These are phyloP conservation scores for Drosophila chauvacae DNA, from an alignment of 1,140 invertebrate species.

Conservation along the genomic window DNA sequence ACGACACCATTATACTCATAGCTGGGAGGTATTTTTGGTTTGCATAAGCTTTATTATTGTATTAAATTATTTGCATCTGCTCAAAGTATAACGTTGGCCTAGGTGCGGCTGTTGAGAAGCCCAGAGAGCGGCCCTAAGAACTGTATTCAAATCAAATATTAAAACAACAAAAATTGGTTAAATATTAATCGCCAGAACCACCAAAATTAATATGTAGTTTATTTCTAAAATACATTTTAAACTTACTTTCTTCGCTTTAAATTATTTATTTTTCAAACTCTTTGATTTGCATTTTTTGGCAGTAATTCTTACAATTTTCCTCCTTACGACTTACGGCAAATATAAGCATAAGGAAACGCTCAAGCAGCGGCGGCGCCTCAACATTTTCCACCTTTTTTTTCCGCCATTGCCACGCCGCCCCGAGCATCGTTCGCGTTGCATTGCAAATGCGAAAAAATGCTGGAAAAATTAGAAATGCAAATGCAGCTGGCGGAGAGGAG, in stretches of 20 bases:
- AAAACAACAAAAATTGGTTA: background rate
- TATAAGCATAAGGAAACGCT: conserved; percentile 30
- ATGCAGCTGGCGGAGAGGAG: conserved; percentile 41
- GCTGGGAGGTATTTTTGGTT: conserved; percentile 16
- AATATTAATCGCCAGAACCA: background rate
- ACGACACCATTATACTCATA: conserved; percentile 29
- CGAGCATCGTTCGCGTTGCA: conserved; percentile 56
- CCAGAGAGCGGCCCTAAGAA: conserved; percentile 4
- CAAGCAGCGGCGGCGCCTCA: conserved; percentile 47
- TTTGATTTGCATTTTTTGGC: conserved; percentile 3
- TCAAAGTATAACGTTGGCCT: conserved; percentile 20
- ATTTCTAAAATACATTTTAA: background rate
- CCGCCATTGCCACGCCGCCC: conserved; percentile 61
- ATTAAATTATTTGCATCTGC: conserved; percentile 37
- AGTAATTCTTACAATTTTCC: conserved; percentile 13
- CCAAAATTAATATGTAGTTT: background rate
- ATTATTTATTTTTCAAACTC: background rate
- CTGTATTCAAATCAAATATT: background rate
- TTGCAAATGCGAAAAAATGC: conserved; percentile 56
- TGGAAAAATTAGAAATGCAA: conserved; percentile 79
- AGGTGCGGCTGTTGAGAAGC: conserved; percentile 6
- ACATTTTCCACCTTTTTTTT: conserved; percentile 27
- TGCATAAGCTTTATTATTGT: conserved; percentile 2
- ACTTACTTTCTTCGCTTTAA: background rate
- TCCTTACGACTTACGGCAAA: conserved; percentile 1